Conservation (phyloP, 2,113 vertebrate species). For the Picathartes gymnocephalus region DNA sequence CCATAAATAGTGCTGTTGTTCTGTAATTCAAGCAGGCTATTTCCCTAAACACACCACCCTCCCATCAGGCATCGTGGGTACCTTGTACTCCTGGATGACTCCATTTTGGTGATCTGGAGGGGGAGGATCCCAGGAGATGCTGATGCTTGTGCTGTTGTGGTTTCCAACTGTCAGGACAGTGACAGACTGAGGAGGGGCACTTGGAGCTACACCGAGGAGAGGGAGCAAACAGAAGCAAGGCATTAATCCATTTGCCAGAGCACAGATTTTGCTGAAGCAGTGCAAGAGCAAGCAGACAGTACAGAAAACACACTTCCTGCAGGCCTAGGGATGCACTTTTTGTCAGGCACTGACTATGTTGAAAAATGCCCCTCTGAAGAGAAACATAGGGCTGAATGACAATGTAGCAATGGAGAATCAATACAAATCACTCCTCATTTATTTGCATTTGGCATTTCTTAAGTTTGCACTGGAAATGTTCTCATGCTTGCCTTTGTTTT, state of each 20-base stretch:
- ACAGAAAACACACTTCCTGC: background rate
- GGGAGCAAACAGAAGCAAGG: slow-evolving; percentile 20
- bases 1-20: background rate
- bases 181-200: slow-evolving; percentile 95
- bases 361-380: slow-evolving; percentile 21
- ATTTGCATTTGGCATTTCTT: background rate
- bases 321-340: background rate
- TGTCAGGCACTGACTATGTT: background rate
- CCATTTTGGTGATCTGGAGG: slow-evolving; percentile 95
- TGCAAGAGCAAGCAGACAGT: background rate
- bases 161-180: slow-evolving; percentile 92
- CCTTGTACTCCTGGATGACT: slow-evolving; percentile 98
- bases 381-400: background rate
- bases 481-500: background rate
- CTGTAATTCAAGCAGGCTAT: background rate
- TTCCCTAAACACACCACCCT: background rate
- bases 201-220: slow-evolving; percentile 82
- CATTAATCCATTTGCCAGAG: background rate
- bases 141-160: slow-evolving; percentile 97
- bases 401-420: background rate
- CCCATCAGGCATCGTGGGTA: background rate
- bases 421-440: background rate
- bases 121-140: slow-evolving; percentile 98
- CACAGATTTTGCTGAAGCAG: background rate
- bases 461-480: background rate